A percentile compares a stretch with the other conserved stretches of the same genome.
phyloP scores from a whole-genome alignment of 2,888 invertebrate species.

The Entomobrya multifasciata region DNA sequence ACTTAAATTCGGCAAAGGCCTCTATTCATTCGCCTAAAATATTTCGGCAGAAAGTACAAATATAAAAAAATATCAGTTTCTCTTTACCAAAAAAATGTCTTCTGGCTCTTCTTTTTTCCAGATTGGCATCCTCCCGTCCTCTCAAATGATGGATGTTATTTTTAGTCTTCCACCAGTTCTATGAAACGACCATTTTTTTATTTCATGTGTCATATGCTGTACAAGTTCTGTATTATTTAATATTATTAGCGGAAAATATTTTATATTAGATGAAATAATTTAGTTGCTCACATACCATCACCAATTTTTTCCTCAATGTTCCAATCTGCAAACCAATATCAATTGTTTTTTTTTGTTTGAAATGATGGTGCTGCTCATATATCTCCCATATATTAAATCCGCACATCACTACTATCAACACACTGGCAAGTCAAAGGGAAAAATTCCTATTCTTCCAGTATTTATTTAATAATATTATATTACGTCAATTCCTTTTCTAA shows the following conservation, averaged over 20 bases:
- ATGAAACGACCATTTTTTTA: background rate
- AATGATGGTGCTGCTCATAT: too few species aligned
- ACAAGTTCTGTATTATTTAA: background rate
- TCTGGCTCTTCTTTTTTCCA: background rate
- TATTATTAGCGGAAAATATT: background rate
- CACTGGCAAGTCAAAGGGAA: background rate
- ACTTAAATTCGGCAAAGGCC: too few species aligned
- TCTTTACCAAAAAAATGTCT: background rate
- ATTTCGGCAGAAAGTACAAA: too few species aligned
- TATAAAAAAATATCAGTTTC: too few species aligned
- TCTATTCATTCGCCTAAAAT: too few species aligned
- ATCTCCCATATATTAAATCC: too few species aligned
- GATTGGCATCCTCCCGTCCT: too few species aligned
- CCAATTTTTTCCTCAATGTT: background rate
- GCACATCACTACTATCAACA: background rate
- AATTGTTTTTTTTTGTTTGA: background rate
- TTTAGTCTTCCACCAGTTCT: background rate
- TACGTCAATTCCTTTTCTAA: background rate
- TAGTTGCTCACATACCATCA: background rate
- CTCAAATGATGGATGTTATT: too few species aligned
- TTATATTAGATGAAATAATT: background rate
- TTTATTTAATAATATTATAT: slow-evolving; percentile 38
- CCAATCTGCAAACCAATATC: background rate
- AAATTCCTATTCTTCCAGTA: slow-evolving; percentile 13
- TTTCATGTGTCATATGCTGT: background rate